Evolutionary conservation across 2,113 vertebrate species (phyloP), one percentile per base, ranked within the genome.

Genomic region (Rhineura floridana): DNA sequence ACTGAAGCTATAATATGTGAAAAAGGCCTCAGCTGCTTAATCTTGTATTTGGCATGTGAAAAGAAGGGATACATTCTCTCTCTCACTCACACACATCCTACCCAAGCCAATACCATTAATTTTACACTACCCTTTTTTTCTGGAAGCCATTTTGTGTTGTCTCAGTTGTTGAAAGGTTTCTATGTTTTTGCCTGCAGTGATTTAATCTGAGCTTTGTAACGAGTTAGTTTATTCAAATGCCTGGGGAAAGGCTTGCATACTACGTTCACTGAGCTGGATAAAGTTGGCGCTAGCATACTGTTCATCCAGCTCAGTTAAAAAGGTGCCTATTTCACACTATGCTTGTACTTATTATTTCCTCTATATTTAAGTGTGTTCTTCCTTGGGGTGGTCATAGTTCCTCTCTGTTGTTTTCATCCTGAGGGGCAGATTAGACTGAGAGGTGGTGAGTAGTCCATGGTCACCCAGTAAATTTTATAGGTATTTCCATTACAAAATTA

Each of bases 201-300:
- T 79, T 84, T 67, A 79, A 70, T 55, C n/a, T 87, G 42, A 65
- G 44, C 52, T 77, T 85, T 85, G 52, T n/a, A 48, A 19, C 10
- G 15, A 33, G 48, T 39, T 11, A 15, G 36, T 52, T 87, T 33
- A 72, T 59, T 81, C 48, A 80, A 55, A 70, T 55, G 36, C 77
- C 46, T 69, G 36, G 36, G 48, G 46, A 80, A 81, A 79, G 25
- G 7, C 11, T 17, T n/a, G 39, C 59, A n/a, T 67, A 87, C 73
- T 72, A 81, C 55, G 28, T 48, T 87, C 48, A 72, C 30, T 81
- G 77, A 81, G 50, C 28, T 87, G 67, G 17, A 73, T n/a, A 33
- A 80, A 70, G 76, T 87, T 81, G 39, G 30, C 70, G 33, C 50
- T 87, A 87, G 23, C 50, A 81, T 59, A 59, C 36, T 59, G 17